Evolutionary conservation across 1,140 invertebrate genomes (phyloP).

Genomic region (Drosophila fuyamai): DNA sequence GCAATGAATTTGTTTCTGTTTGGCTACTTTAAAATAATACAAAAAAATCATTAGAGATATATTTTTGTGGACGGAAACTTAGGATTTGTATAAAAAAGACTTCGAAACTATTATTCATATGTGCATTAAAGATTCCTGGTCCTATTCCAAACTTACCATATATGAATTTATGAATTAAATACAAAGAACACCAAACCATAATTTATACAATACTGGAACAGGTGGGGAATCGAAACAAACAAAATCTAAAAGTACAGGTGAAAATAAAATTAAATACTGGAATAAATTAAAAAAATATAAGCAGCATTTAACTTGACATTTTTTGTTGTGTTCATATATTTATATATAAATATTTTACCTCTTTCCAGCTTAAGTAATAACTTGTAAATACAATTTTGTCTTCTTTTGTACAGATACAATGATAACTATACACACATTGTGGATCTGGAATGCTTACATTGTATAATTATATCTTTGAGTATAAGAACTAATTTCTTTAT

Average conservation of each 20-base stretch:
- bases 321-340: slow-evolving; percentile 27
- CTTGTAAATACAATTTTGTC: slow-evolving; percentile 40
- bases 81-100: no score
- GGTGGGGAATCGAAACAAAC: no score
- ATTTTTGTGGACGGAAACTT: no score
- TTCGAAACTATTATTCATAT: no score
- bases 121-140: no score
- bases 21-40: no score
- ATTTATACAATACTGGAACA: no score
- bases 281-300: not conserved
- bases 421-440: slow-evolving; percentile 25
- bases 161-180: no score
- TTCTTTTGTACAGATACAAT: slow-evolving; percentile 10
- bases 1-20: not conserved
- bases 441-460: slow-evolving; percentile 39
- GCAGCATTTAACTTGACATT: not conserved
- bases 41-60: no score
- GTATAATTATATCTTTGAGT: slow-evolving; percentile 16
- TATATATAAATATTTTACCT: slow-evolving; percentile 45
- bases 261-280: not conserved
- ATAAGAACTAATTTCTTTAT: slow-evolving; percentile 38
- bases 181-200: no score
- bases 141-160: no score
- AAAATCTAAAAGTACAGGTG: no score
- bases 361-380: slow-evolving; percentile 38